Conservation (phyloP, 1,140 invertebrate species). For the Riptortus pedestris region DNA sequence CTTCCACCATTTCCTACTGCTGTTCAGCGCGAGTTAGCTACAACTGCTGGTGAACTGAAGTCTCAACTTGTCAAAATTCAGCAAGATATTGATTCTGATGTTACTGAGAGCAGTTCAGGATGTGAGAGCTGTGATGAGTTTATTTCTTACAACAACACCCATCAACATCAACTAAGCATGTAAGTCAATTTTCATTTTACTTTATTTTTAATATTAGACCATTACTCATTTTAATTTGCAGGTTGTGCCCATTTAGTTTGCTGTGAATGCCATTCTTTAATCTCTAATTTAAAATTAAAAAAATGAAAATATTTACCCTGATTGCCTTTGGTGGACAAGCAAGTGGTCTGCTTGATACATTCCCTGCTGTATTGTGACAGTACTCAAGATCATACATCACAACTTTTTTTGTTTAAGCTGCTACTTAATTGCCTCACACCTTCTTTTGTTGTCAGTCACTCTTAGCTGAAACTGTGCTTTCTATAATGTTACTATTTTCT, state of each 20-base stretch:
- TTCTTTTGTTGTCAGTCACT: no score
- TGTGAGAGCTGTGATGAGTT: conserved; percentile 88
- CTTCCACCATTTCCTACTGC: conserved; percentile 38
- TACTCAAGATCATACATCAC: no score
- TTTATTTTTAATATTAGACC: neutral
- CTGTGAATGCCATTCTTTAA: no score
- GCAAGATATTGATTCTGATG: conserved; percentile 74
- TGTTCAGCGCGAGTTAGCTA: conserved; percentile 46
- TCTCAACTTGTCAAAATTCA: conserved; percentile 61
- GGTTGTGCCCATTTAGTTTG: neutral
- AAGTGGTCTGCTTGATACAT: no score
- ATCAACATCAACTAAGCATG: conserved; percentile 63
- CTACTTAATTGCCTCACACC: no score
- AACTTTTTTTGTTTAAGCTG: no score
- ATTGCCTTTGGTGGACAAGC: no score
- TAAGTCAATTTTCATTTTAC: conserved; percentile 44
- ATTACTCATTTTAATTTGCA: neutral
- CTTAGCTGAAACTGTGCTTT: no score
- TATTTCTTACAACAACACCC: conserved; percentile 62
- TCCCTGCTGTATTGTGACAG: no score
- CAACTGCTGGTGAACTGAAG: conserved; percentile 54
- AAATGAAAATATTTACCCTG: no score
- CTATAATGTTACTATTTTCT: no score
- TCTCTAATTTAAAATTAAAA: neutral
- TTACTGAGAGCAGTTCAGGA: conserved; percentile 83